Base-by-base conservation (phyloP, 1,140 invertebrate genomes). In the Listronotus bonariensis region DNA sequence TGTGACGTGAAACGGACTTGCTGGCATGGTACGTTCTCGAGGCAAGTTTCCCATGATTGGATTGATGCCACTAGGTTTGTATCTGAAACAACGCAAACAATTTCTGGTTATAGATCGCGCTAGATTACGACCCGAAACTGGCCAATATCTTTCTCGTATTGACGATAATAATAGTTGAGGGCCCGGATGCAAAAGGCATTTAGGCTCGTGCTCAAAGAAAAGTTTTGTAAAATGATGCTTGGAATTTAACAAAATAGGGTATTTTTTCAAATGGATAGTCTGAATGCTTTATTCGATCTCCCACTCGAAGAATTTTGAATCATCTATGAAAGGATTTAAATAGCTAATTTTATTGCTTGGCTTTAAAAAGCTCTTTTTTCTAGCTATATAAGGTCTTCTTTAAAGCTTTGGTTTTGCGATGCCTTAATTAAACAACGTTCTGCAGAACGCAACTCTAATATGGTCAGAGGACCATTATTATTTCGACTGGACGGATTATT, bases 301-400 rank as follows among this genome's bases (percentile, higher is more conserved):
- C 80, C 0, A 81, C 78, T 11, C 79, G 61, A 38, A 82, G 38
- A 8, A 80, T 17, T 9, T 70, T n/a, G n/a, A 68, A 14, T 73
- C 12, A 58, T 80, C 78, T 9, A 82, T 38, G 54, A 77, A 77
- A 15, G 79, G 78, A 18, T 69, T 72, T n/a, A 80, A 60, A 52
- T 58, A 70, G 41, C 49, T 15, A 51, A 76, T 51, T 34, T 58
- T 60, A 31, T 45, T 56, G n/a, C 76, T 64, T 41, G 49, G 20
- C 8, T 5, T 17, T 40, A 17, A 67, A 3, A 8, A 17, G 14
- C 7, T 51, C 7, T 36, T 48, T 15, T 18, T 11, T 17, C 17
- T 45, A 18, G 32, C 67, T 18, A 53, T 49, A n/a, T 15, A 59
- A 48, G 43, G 7, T 67, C 65, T 0, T 54, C 14, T 12, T 20